Base-by-base conservation (phyloP, 1,140 invertebrate species). In the Lycorma delicatula region DNA sequence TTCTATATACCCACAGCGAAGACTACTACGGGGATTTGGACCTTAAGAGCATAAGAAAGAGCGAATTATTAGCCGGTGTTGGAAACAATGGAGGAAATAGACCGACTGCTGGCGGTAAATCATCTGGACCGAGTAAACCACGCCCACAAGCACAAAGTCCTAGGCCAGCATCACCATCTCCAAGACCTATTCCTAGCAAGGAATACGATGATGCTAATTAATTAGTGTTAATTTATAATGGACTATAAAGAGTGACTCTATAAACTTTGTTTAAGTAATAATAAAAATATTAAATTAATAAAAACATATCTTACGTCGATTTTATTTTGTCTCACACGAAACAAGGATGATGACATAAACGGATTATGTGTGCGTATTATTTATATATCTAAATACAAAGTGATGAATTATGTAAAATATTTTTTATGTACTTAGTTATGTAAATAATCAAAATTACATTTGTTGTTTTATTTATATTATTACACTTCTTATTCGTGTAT, bases 11-110 rank as follows among this genome's bases (percentile, higher is more conserved):
- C 54, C 76, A 74, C 82, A 91, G 91, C 81, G 91, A 93, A 81
- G 90, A 94, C 81, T 95, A 95, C 82, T 95, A 95, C 70, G 91
- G 91, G 64, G 91, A 93, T 74, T 74, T 93, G 80, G 90, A 93
- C 76, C 77, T 94, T 76, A 93, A 93, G 82, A 82, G 83, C 75
- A 90, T 93, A 79, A 85, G 89, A 75, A 93, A 93, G 80, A 89
- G 86, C 75, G 89, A 92, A 74, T 81, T 93, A 62, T 79, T 89
- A 68, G 77, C 86, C 65, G 90, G 89, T 64, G 79, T 77, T 71
- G 80, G 80, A 67, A 79, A 78, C 63, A 73, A 76, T 56, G 44
- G 46, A 31, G 22, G 51, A 6, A 46, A 22, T n/a, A 38, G 44
- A n/a, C 5, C n/a, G 6, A 11, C 49, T 18, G 11, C 27, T 28